Percentiles rank a stretch among this genome's conserved stretches.
Evolutionary conservation across 1,140 invertebrate species (phyloP).

Genomic region (Bombyx mandarina): DNA sequence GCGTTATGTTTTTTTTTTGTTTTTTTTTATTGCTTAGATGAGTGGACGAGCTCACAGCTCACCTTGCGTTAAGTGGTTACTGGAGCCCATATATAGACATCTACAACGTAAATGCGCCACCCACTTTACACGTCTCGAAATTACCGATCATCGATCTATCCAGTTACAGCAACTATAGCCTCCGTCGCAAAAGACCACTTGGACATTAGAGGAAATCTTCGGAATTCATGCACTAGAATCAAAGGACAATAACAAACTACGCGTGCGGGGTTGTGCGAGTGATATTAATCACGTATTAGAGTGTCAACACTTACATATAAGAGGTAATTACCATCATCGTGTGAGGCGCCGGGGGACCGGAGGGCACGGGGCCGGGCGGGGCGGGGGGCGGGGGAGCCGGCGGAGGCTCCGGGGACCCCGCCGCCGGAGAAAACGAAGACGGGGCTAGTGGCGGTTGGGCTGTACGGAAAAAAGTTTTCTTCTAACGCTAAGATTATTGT

Average conservation of each 20-base stretch:
- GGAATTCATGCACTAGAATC: slow-evolving; percentile 11
- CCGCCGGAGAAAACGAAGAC: slow-evolving; percentile 58
- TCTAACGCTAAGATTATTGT: too few species aligned
- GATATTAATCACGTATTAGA: slow-evolving; percentile 57
- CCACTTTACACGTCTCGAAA: too few species aligned
- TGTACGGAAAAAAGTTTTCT: slow-evolving; percentile 12
- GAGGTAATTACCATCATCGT: slow-evolving; percentile 78
- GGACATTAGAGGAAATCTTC: slow-evolving; percentile 14
- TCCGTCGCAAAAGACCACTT: slow-evolving; percentile 10
- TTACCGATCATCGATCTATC: too few species aligned
- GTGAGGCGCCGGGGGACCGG: slow-evolving; percentile 63
- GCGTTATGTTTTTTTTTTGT: too few species aligned
- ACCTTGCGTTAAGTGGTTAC: too few species aligned
- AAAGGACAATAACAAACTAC: background rate
- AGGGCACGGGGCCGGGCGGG: slow-evolving; percentile 44
- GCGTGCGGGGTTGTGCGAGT: slow-evolving; percentile 33
- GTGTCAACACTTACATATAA: slow-evolving; percentile 78
- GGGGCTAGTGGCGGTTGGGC: slow-evolving; percentile 62
- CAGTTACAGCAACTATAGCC: too few species aligned
- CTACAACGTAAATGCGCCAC: too few species aligned
- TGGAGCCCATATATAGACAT: too few species aligned
- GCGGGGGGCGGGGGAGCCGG: slow-evolving; percentile 64
- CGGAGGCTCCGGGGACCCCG: slow-evolving; percentile 62
- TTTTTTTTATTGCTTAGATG: too few species aligned
- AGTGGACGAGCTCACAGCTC: too few species aligned